phyloP scores from a whole-genome alignment of 2,113 vertebrate species.

The Tragelaphus scriptus region DNA sequence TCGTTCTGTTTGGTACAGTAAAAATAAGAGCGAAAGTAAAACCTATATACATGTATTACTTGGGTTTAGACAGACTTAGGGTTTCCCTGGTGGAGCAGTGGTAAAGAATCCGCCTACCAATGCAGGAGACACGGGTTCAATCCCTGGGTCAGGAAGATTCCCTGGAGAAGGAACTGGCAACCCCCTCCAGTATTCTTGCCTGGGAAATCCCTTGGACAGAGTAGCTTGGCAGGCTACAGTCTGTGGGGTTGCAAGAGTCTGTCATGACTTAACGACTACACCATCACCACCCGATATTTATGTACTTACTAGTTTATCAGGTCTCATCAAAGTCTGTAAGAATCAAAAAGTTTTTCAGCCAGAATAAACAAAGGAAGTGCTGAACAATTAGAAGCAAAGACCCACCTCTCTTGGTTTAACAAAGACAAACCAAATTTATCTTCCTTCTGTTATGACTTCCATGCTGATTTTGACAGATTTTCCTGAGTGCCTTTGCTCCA shows the following conservation, averaged over 20 bases:
- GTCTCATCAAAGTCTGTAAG: not conserved
- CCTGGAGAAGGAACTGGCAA: not conserved
- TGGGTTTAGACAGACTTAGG: not conserved
- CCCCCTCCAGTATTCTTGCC: not conserved
- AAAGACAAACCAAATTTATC: slow-evolving; percentile 40
- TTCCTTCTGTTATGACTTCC: slow-evolving; percentile 17
- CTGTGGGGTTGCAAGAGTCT: not conserved
- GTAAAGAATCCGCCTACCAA: not conserved
- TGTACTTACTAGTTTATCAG: not conserved
- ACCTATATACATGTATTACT: not conserved
- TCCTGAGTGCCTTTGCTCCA: not conserved
- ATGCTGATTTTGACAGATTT: slow-evolving; percentile 6
- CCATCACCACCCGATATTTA: not conserved
- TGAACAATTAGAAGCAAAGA: not conserved
- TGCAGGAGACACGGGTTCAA: not conserved
- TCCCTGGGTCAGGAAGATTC: not conserved
- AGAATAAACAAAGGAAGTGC: slow-evolving; percentile 22
- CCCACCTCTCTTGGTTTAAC: not conserved
- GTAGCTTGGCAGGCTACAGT: not conserved
- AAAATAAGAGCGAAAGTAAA: not conserved
- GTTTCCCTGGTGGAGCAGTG: not conserved
- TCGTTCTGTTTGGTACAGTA: not conserved
- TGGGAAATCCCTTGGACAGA: not conserved
- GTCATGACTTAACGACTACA: not conserved
- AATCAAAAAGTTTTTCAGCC: not conserved